Evolutionary conservation across 2,113 vertebrate genomes (phyloP).

Genomic region (Eulemur rufifrons): DNA sequence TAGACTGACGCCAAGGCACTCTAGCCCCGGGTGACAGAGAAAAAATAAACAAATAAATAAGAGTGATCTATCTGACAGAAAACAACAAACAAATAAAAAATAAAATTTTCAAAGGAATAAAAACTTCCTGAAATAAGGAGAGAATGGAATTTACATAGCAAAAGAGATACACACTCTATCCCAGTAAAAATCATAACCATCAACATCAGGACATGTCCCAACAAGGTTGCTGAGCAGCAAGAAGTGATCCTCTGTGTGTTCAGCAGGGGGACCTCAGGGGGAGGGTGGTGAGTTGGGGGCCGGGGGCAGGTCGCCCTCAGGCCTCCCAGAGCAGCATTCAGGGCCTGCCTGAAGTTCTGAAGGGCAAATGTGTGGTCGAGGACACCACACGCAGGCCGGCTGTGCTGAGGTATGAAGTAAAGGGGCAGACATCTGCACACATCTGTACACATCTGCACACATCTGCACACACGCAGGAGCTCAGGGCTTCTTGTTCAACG

Average conservation of each 20-base stretch:
- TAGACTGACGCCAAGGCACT: no score
- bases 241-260: not conserved
- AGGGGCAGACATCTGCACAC: not conserved
- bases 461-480: not conserved
- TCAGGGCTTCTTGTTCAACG: not conserved
- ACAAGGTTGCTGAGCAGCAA: not conserved
- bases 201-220: not conserved
- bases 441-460: no score
- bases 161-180: not conserved
- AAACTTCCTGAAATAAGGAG: not conserved
- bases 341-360: no score
- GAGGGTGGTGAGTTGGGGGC: not conserved
- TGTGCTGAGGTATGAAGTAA: not conserved
- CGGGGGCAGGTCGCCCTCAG: rapidly evolving
- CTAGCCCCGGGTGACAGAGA: no score
- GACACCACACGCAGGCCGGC: not conserved
- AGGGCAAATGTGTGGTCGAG: no score
- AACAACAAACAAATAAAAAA: not conserved
- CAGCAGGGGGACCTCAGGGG: rapidly evolving
- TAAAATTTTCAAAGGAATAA: not conserved
- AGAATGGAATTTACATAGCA: not conserved
- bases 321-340: not conserved
- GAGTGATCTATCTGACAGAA: not conserved
- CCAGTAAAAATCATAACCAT: not conserved
- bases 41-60: not conserved